phyloP scores from a whole-genome alignment of 2,888 invertebrate genomes.

The Chesias legatella region DNA sequence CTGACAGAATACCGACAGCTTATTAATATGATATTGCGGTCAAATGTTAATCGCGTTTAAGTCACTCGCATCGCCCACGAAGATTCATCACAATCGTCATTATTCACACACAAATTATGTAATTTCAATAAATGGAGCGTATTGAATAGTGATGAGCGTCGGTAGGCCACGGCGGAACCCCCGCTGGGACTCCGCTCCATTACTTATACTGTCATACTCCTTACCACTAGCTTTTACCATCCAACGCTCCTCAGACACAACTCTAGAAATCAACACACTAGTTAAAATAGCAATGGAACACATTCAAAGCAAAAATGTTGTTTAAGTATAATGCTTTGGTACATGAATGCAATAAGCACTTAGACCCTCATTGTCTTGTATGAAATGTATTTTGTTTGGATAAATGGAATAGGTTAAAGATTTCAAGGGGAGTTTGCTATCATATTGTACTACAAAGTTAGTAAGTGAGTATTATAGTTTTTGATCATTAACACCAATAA shows the following conservation, averaged over 20 bases:
- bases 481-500: too few species aligned
- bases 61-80: slow-evolving; percentile 78
- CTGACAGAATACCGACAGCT: slow-evolving; percentile 52
- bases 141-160: slow-evolving; percentile 80
- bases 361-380: slow-evolving; percentile 67
- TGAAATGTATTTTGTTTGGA: slow-evolving; percentile 70
- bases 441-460: neutral
- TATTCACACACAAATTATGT: slow-evolving; percentile 81
- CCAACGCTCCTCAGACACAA: slow-evolving; percentile 4
- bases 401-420: slow-evolving; percentile 43
- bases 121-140: slow-evolving; percentile 80
- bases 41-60: slow-evolving; percentile 80
- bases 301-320: slow-evolving; percentile 7
- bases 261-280: neutral
- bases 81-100: slow-evolving; percentile 80
- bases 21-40: slow-evolving; percentile 75
- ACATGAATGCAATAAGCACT: slow-evolving; percentile 48
- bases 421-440: slow-evolving; percentile 3
- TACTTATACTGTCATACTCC: slow-evolving; percentile 30
- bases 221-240: neutral
- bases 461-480: too few species aligned
- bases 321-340: slow-evolving; percentile 4
- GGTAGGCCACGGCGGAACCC: slow-evolving; percentile 68
- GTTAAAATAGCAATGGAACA: slow-evolving; percentile 11
- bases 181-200: slow-evolving; percentile 48